Conservation (phyloP, 2,113 vertebrate genomes). For the Oryzias melastigma region DNA sequence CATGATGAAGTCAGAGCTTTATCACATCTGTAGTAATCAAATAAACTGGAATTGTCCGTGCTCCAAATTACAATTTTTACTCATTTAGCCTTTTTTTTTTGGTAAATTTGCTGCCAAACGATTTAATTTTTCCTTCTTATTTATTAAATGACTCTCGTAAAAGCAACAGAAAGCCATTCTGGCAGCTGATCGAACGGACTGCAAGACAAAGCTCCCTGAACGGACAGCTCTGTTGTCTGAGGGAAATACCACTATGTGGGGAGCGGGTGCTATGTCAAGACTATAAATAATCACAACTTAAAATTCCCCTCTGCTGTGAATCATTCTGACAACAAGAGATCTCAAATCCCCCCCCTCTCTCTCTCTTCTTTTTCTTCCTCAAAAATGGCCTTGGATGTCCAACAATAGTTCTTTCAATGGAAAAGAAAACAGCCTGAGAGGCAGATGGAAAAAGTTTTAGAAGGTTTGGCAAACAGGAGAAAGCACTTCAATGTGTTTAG, state of each 20-base stretch:
- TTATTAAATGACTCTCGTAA: constrained; percentile 3
- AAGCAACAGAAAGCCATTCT: constrained; percentile 32
- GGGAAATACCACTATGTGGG: constrained; percentile 74
- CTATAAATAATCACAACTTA: constrained; percentile 74
- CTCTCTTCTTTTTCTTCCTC: neutral
- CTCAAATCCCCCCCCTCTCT: constrained; percentile 15
- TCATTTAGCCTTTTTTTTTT: no score
- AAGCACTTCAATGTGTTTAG: constrained; percentile 43
- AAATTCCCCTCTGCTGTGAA: constrained; percentile 49
- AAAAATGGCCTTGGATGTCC: constrained; percentile 57
- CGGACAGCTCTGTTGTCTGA: constrained; percentile 68
- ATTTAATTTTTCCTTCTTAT: neutral
- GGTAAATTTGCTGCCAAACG: no score
- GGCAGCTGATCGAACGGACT: constrained; percentile 50
- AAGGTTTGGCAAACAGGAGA: constrained; percentile 37
- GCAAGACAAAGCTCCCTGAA: constrained; percentile 69
- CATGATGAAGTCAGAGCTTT: no score
- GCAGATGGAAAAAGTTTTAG: constrained; percentile 26
- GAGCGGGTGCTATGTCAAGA: constrained; percentile 69
- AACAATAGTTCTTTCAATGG: constrained; percentile 60
- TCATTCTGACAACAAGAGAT: constrained; percentile 43
- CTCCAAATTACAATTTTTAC: no score
- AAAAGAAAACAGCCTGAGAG: constrained; percentile 23
- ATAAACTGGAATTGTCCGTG: no score
- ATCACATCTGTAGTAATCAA: no score